Evolutionary conservation across 2,888 invertebrate species (phyloP).

Genomic region (Ferdinandea cuprea): DNA sequence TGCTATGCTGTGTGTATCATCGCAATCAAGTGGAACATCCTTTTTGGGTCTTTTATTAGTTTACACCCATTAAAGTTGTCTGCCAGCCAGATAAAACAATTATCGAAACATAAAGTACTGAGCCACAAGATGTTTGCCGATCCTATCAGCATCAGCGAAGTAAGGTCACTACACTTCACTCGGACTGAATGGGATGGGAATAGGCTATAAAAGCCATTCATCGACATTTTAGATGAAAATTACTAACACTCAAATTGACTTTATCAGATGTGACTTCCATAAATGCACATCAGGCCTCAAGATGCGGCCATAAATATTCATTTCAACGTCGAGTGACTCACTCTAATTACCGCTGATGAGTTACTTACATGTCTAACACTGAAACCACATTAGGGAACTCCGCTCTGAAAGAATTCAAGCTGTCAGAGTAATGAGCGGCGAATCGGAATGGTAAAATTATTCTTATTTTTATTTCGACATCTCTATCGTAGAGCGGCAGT

Average conservation of each 20-base stretch:
- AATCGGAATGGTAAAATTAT: conserved; percentile 41
- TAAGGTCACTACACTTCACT: neutral
- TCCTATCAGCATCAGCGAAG: conserved; percentile 50
- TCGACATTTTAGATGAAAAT: conserved; percentile 13
- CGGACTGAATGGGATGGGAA: too few relatives aligned
- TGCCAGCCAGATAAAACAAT: conserved; percentile 62
- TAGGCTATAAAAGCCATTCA: conserved; percentile 46
- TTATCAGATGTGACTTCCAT: conserved; percentile 57
- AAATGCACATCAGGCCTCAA: too few relatives aligned
- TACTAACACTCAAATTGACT: conserved; percentile 9
- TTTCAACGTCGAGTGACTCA: conserved; percentile 53
- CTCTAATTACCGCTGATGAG: conserved; percentile 46
- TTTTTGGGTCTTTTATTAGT: conserved; percentile 64
- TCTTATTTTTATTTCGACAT: conserved; percentile 36
- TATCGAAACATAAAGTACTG: conserved; percentile 46
- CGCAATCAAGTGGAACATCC: conserved; percentile 70
- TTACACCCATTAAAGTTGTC: conserved; percentile 70
- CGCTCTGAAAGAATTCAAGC: conserved; percentile 38
- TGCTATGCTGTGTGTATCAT: conserved; percentile 27
- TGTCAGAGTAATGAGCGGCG: conserved; percentile 33
- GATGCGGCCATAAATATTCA: conserved; percentile 45
- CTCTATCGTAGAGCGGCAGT: conserved; percentile 26
- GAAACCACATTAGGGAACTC: conserved; percentile 55
- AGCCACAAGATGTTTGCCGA: conserved; percentile 38
- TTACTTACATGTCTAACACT: conserved; percentile 50